phyloP scores from a whole-genome alignment of 2,113 vertebrate species.

The Macrotus californicus region DNA sequence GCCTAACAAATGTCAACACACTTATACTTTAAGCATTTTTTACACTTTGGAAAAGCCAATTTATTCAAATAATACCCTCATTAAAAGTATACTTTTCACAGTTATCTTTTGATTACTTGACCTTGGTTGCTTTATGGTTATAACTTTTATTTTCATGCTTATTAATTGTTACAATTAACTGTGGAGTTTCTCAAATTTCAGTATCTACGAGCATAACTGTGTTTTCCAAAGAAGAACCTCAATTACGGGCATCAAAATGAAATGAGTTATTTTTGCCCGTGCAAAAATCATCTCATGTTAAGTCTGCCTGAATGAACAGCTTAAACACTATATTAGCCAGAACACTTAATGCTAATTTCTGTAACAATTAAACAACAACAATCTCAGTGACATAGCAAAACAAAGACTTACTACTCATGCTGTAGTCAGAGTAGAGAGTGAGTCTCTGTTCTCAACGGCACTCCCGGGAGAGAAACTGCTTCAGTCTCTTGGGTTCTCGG shows the following conservation, averaged over 20 bases:
- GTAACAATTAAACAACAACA: background rate
- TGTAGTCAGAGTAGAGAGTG: too few species aligned
- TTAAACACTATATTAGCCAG: background rate
- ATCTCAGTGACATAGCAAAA: background rate
- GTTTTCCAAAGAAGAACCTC: background rate
- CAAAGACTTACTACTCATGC: background rate
- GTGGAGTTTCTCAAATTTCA: background rate
- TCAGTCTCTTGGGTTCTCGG: background rate
- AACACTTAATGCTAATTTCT: background rate
- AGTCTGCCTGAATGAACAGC: background rate
- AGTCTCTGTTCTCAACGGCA: background rate
- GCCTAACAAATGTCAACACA: slow-evolving; percentile 48
- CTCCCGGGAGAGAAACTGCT: background rate
- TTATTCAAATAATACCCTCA: slow-evolving; percentile 28
- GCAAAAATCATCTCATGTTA: background rate
- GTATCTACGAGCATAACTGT: background rate
- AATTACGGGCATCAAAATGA: background rate
- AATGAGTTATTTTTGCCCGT: slow-evolving; percentile 2
- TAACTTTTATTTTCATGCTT: background rate
- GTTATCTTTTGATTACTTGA: background rate
- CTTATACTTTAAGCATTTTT: slow-evolving; percentile 12
- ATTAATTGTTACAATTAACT: background rate
- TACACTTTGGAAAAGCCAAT: background rate
- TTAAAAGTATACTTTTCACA: slow-evolving; percentile 27
- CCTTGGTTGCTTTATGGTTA: background rate